Base-by-base conservation (phyloP, 2,797 vertebrate species). In the Gymnoscopelus microlampas region DNA sequence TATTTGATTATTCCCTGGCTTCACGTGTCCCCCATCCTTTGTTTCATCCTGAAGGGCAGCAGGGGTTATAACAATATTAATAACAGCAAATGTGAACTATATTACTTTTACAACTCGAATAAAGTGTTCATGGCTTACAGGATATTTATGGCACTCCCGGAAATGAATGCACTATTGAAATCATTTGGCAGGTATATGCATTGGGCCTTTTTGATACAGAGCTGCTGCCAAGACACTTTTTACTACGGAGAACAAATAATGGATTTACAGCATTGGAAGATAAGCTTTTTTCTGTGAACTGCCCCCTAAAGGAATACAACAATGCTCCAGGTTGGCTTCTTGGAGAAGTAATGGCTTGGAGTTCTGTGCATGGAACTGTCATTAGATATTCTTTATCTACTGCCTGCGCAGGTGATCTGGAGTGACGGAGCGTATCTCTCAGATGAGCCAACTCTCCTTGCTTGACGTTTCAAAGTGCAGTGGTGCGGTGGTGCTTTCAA, bases 361-460 rank as follows among this genome's bases (percentile, higher is more conserved):
- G 56, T 35, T 32, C 24, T 39, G 15, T 71, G 23, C 60, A 62
- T 50, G 19, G 23, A 24, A 44, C 68, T 12, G 11, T 65, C 68
- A 50, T 74, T 68, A 15, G 35, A 53, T 70, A 55, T 74, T 54
- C 29, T 63, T 55, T 59, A 73, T 84, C 72, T 71, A 35, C 60
- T 76, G 35, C 64, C 53, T 49, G 7, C 24, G 51, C 66, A 69
- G 60, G 29, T 59, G 54, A 66, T 64, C 57, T 72, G 48, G 39
- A 29, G 1, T 65, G 13, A 67, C n/a, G 26, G 53, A 77, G 48
- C 14, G 4, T 51, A 72, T 69, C 59, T 55, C 70, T 50, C 1
- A 19, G 62, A 71, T 66, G 62, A 79, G 70, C 61, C 24, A 78
- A 72, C 55, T 7, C 76, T 74, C 5, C 75, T 74, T 65, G 68